phyloP scores from a whole-genome alignment of 2,888 invertebrate species.

The Phanerotoma sp. region DNA sequence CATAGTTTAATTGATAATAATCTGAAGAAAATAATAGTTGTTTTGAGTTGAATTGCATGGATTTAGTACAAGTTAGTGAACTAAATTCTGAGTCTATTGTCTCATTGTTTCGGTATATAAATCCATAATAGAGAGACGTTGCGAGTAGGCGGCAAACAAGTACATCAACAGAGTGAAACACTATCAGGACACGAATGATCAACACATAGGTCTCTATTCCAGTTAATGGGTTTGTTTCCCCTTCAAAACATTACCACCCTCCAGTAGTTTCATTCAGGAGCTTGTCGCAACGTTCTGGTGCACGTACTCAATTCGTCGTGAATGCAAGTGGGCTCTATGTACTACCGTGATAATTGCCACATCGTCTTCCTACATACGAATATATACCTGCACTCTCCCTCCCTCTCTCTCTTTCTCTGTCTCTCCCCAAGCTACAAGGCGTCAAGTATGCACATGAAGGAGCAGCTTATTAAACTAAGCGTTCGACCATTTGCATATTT shows the following conservation, averaged over 20 bases:
- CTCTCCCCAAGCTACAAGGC: slow-evolving; percentile 5
- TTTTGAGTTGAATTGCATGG: neutral
- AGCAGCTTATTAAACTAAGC: slow-evolving; percentile 41
- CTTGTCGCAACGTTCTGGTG: slow-evolving; percentile 10
- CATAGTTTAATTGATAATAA: too few species aligned
- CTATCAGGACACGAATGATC: slow-evolving; percentile 8
- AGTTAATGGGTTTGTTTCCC: slow-evolving; percentile 28
- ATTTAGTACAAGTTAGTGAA: slow-evolving; percentile 3
- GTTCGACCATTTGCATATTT: slow-evolving; percentile 41
- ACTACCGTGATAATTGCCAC: slow-evolving; percentile 35
- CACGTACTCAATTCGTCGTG: slow-evolving; percentile 14
- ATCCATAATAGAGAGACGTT: neutral
- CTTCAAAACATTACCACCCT: slow-evolving; percentile 1
- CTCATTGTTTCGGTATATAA: neutral
- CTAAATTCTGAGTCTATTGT: neutral
- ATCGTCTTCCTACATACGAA: slow-evolving; percentile 21
- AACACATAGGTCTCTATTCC: slow-evolving; percentile 17
- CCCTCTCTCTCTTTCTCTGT: too few species aligned
- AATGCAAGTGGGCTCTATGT: slow-evolving; percentile 8
- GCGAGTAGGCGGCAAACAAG: slow-evolving; percentile 16
- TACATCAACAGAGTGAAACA: slow-evolving; percentile 12
- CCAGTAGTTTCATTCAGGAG: slow-evolving; percentile 12
- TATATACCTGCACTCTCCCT: slow-evolving; percentile 18
- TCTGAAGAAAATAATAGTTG: too few species aligned
- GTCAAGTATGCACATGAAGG: slow-evolving; percentile 26